These are phyloP conservation scores for Mactra quadrangularis DNA, from an alignment of 1,140 invertebrate genomes.

Conservation along the genomic window DNA sequence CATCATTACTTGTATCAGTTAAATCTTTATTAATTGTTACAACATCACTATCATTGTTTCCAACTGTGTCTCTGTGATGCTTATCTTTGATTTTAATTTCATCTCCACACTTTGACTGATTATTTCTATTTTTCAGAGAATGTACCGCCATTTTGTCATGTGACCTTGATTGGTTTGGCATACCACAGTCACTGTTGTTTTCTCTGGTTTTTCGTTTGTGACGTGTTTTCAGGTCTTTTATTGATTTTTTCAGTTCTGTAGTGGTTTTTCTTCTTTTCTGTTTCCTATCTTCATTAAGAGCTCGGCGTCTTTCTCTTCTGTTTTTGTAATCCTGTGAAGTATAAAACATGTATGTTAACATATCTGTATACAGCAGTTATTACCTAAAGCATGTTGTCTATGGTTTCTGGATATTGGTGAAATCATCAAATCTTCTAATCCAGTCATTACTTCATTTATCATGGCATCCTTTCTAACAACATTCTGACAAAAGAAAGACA, in stretches of 20 bases:
- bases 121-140: neutral
- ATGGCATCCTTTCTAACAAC: constrained; percentile 12
- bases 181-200: neutral
- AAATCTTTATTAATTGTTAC: constrained; percentile 3
- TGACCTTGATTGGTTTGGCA: neutral
- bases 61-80: neutral
- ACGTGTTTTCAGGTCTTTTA: too few relatives aligned
- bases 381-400: constrained; percentile 60
- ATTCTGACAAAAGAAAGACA: constrained; percentile 52
- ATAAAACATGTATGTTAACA: neutral
- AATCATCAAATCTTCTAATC: constrained; percentile 53
- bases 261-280: too few relatives aligned
- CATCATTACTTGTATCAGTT: neutral
- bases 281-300: neutral
- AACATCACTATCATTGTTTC: constrained; percentile 31
- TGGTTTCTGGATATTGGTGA: constrained; percentile 8
- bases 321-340: constrained; percentile 19
- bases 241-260: neutral
- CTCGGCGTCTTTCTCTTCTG: constrained; percentile 8
- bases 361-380: neutral
- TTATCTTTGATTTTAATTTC: neutral
- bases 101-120: neutral
- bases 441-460: constrained; percentile 34
- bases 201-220: neutral
- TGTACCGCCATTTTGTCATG: neutral